phyloP scores from a whole-genome alignment of 2,113 vertebrate species.

The Tricholaema leucomelas region DNA sequence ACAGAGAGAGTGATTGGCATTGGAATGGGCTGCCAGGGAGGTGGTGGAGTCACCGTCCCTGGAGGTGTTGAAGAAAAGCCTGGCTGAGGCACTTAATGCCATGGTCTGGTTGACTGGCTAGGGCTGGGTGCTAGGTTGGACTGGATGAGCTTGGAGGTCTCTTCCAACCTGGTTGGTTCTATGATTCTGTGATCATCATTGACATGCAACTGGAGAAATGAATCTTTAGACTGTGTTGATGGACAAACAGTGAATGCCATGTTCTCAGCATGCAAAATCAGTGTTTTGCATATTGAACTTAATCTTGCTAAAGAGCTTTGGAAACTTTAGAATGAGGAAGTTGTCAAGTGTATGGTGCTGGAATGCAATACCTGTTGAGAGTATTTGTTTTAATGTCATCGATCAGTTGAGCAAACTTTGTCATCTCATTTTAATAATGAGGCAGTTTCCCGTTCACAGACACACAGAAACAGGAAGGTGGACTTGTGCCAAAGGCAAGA shows the following conservation, averaged over 20 bases:
- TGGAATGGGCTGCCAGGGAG: no score
- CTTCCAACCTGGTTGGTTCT: no score
- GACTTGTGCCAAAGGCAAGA: not conserved
- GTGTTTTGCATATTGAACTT: not conserved
- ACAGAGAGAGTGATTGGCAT: no score
- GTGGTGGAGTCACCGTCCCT: no score
- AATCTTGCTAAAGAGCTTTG: not conserved
- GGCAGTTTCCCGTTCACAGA: not conserved
- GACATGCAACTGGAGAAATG: not conserved
- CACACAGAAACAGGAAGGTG: not conserved
- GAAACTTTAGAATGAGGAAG: not conserved
- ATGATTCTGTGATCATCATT: no score
- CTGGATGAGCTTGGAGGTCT: no score
- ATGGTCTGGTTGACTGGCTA: no score
- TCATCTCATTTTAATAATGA: not conserved
- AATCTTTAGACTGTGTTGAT: not conserved
- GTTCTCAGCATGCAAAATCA: not conserved
- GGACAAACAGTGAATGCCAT: not conserved
- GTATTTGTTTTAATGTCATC: not conserved
- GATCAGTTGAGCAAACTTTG: not conserved
- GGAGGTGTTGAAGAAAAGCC: no score
- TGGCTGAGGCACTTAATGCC: no score
- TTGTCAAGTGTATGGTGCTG: not conserved
- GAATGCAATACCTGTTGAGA: not conserved
- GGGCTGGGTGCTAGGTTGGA: no score